Evolutionary conservation across 2,888 invertebrate species (phyloP).

Genomic region (Petrolisthes cinctipes): DNA sequence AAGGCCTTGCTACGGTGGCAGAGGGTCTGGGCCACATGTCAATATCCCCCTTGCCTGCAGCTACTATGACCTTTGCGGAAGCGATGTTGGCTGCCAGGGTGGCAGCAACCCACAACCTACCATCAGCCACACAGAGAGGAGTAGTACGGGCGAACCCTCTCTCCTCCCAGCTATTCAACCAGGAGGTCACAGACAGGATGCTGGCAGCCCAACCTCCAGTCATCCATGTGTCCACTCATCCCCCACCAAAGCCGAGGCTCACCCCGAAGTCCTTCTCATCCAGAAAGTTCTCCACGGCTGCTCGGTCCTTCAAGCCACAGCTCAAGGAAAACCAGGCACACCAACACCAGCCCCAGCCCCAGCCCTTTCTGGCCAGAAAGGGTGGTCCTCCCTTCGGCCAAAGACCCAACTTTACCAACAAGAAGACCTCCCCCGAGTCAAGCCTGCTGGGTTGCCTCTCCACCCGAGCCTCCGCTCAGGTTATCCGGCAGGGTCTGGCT

Average conservation of each 20-base stretch:
- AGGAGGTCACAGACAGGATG: not conserved
- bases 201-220: not conserved
- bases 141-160: not conserved
- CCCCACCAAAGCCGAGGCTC: not conserved
- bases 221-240: too few relatives aligned
- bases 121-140: too few relatives aligned
- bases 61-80: not conserved
- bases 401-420: not conserved
- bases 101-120: not conserved
- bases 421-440: not conserved
- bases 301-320: not conserved
- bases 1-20: not conserved
- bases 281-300: not conserved
- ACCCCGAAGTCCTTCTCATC: not conserved
- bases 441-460: conserved; percentile 2
- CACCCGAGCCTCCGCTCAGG: not conserved
- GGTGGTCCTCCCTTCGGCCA: not conserved
- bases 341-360: too few relatives aligned
- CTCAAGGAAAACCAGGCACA: not conserved
- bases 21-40: not conserved
- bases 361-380: not conserved
- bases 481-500: not conserved
- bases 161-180: not conserved
- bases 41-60: too few relatives aligned
- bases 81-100: not conserved